These are phyloP conservation scores for Chloroclystis v-ata DNA, from an alignment of 2,888 invertebrate genomes.

Conservation along the genomic window DNA sequence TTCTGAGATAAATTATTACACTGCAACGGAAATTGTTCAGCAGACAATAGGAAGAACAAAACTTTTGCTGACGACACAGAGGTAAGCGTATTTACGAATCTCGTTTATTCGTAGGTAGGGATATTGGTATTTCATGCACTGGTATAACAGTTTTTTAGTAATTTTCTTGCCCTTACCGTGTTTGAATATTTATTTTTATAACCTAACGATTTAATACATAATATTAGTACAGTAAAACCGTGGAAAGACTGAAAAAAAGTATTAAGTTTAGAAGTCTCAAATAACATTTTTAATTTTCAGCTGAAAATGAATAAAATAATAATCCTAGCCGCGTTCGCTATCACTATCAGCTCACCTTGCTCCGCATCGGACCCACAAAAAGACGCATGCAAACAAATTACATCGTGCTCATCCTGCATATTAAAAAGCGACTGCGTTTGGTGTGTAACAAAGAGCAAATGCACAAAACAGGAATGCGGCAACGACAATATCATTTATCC, in stretches of 20 bases:
- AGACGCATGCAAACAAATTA: slow-evolving; percentile 35
- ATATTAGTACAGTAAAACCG: too few relatives aligned
- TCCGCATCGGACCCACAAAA: slow-evolving; percentile 23
- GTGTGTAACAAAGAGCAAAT: slow-evolving; percentile 62
- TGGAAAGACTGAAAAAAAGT: too few relatives aligned
- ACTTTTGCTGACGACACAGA: not conserved
- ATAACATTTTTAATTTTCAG: too few relatives aligned
- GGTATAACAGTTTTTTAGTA: too few relatives aligned
- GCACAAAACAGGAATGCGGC: slow-evolving; percentile 56
- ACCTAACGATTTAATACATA: too few relatives aligned
- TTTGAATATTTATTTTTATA: too few relatives aligned
- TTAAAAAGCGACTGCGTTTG: slow-evolving; percentile 49
- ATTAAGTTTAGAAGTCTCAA: too few relatives aligned
- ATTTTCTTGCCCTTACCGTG: too few relatives aligned
- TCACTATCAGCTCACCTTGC: slow-evolving; percentile 16
- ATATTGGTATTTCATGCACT: too few relatives aligned
- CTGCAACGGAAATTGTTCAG: not conserved
- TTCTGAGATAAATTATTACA: too few relatives aligned
- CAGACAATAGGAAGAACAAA: not conserved
- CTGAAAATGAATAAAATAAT: slow-evolving; percentile 9
- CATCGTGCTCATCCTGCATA: slow-evolving; percentile 53
- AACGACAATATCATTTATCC: slow-evolving; percentile 63
- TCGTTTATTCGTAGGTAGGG: too few relatives aligned
- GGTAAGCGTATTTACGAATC: not conserved
- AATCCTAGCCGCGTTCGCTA: slow-evolving; percentile 24